phyloP scores from a whole-genome alignment of 2,797 vertebrate species.

The Myotis pilosus region DNA sequence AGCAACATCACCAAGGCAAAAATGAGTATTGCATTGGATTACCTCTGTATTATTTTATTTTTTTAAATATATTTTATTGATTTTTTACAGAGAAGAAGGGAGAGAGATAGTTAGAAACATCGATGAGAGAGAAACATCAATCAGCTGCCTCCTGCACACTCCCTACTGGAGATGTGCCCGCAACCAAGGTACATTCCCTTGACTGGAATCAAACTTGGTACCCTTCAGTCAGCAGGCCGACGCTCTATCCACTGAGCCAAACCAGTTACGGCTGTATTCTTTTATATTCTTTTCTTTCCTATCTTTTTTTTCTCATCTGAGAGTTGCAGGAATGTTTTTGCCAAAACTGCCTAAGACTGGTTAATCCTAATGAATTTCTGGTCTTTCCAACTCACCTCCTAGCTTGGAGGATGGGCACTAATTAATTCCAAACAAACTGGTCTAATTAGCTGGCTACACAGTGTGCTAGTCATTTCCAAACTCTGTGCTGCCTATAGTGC shows the following conservation, averaged over 20 bases:
- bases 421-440: neutral
- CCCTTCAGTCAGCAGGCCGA: too few relatives aligned
- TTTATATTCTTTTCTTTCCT: neutral
- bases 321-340: neutral
- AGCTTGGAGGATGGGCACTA: neutral
- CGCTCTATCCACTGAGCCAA: too few relatives aligned
- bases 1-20: neutral
- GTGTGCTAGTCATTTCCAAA: neutral
- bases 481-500: neutral
- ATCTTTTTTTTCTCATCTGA: neutral
- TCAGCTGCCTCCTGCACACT: too few relatives aligned
- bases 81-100: too few relatives aligned
- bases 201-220: too few relatives aligned
- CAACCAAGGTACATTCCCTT: too few relatives aligned
- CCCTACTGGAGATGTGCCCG: too few relatives aligned
- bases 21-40: neutral
- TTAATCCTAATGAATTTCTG: neutral
- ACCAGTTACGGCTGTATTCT: neutral
- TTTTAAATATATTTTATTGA: too few relatives aligned
- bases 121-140: too few relatives aligned
- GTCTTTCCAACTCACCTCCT: neutral
- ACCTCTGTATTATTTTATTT: neutral
- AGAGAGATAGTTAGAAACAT: too few relatives aligned
- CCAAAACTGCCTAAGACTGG: neutral
- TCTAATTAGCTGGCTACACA: neutral